phyloP scores from a whole-genome alignment of 1,140 invertebrate genomes.

The Aphaenogaster ashmeadi region DNA sequence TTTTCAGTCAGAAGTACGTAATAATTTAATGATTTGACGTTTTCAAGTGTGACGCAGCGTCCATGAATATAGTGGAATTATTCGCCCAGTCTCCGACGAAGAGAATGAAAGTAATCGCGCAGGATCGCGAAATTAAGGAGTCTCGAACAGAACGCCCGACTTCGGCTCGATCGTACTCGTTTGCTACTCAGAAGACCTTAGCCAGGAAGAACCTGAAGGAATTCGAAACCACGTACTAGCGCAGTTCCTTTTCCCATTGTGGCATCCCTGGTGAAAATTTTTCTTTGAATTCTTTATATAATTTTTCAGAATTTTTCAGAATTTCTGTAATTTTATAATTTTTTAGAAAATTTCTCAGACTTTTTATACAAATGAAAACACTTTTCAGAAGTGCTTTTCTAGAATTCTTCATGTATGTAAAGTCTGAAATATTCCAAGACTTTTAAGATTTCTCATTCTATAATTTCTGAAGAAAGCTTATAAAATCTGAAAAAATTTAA shows the following conservation, averaged over 20 bases:
- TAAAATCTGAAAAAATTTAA: no score
- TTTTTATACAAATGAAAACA: no score
- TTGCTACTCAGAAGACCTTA: constrained; percentile 85
- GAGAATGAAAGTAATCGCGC: constrained; percentile 84
- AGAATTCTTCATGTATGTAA: no score
- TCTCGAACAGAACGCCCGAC: constrained; percentile 82
- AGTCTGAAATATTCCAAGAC: no score
- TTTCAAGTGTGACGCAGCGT: constrained; percentile 84
- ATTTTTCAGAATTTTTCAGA: no score
- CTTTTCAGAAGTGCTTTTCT: no score
- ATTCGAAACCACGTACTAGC: constrained; percentile 82
- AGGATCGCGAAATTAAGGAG: constrained; percentile 84
- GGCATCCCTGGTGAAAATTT: no score
- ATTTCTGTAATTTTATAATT: no score
- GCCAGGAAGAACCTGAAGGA: constrained; percentile 86
- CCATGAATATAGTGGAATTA: constrained; percentile 85
- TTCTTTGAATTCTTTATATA: no score
- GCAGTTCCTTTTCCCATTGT: constrained; percentile 33
- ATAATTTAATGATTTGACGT: constrained; percentile 48
- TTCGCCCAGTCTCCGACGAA: constrained; percentile 81
- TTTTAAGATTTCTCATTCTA: no score
- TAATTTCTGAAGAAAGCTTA: no score
- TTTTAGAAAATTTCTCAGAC: no score
- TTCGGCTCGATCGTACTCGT: constrained; percentile 85
- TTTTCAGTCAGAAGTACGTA: neutral